Evolutionary conservation across 1,140 invertebrate genomes (phyloP).

Genomic region (Plectus sambesii): DNA sequence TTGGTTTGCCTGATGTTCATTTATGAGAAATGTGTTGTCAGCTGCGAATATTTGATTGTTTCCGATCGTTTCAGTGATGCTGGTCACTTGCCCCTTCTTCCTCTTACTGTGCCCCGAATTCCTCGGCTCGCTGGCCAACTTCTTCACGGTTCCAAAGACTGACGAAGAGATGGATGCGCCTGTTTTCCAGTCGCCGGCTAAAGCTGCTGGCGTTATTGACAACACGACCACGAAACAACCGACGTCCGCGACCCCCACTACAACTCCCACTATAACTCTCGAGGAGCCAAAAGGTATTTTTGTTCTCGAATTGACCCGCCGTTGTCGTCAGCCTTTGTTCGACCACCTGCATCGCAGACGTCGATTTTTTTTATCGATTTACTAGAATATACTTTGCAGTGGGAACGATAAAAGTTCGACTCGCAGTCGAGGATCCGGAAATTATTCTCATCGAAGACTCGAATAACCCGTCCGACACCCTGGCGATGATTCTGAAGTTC

Average conservation of each 20-base stretch:
- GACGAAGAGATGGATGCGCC: conserved; percentile 23
- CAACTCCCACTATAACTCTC: conserved; percentile 9
- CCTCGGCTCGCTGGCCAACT: conserved; percentile 32
- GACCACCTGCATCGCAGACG: no score
- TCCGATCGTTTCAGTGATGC: conserved; percentile 25
- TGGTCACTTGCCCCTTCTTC: conserved; percentile 38
- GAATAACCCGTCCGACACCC: conserved; percentile 62
- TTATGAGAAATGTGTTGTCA: no score
- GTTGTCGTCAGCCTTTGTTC: no score
- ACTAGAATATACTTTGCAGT: no score
- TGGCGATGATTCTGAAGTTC: conserved; percentile 79
- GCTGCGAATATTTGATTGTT: conserved; percentile 1
- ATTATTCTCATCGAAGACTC: conserved; percentile 84
- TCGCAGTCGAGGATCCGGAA: conserved; percentile 84
- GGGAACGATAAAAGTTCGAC: no score
- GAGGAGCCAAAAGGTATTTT: no score
- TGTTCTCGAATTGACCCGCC: no score
- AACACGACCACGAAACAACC: conserved; percentile 13
- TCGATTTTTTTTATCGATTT: no score
- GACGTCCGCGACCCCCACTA: conserved; percentile 20
- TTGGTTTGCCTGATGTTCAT: no score
- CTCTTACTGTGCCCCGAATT: conserved; percentile 41
- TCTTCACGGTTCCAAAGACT: conserved; percentile 32
- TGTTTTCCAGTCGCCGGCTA: no score
- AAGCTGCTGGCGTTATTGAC: conserved; percentile 31